Evolutionary conservation across 2,113 vertebrate genomes (phyloP).

Genomic region (Oryzias curvinotus): DNA sequence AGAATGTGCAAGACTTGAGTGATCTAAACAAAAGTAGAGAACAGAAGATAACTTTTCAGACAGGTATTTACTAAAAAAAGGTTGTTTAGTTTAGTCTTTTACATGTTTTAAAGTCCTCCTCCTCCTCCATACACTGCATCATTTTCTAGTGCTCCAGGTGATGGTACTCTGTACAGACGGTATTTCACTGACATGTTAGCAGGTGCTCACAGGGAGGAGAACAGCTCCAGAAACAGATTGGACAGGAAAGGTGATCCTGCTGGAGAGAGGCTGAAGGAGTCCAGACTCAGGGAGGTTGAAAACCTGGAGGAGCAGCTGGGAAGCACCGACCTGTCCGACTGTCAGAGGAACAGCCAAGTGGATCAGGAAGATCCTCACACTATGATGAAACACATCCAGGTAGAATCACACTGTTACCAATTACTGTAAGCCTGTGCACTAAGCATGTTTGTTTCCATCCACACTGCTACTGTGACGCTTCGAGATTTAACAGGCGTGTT

Average conservation of each 20-base stretch:
- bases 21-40: background rate
- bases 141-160: background rate
- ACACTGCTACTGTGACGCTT: no score
- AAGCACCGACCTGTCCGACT: constrained; percentile 27
- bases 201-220: constrained; percentile 2
- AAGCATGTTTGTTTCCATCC: no score
- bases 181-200: background rate
- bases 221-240: background rate
- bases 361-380: constrained; percentile 56
- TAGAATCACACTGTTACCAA: constrained; percentile 46
- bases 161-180: background rate
- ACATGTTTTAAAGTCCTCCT: background rate
- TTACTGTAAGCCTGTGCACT: background rate
- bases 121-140: background rate
- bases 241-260: constrained; percentile 28
- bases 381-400: constrained; percentile 84
- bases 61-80: constrained; percentile 11
- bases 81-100: background rate
- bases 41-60: constrained; percentile 3
- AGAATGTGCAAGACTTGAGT: background rate
- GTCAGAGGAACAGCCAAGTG: constrained; percentile 37
- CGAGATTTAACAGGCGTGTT: no score
- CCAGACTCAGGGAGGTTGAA: constrained; percentile 32
- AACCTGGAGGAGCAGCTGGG: constrained; percentile 56
- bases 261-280: constrained; percentile 23